Evolutionary conservation across 2,113 vertebrate genomes (phyloP), one percentile per base, ranked within the genome.

Genomic region (Circaetus cinerascens): DNA sequence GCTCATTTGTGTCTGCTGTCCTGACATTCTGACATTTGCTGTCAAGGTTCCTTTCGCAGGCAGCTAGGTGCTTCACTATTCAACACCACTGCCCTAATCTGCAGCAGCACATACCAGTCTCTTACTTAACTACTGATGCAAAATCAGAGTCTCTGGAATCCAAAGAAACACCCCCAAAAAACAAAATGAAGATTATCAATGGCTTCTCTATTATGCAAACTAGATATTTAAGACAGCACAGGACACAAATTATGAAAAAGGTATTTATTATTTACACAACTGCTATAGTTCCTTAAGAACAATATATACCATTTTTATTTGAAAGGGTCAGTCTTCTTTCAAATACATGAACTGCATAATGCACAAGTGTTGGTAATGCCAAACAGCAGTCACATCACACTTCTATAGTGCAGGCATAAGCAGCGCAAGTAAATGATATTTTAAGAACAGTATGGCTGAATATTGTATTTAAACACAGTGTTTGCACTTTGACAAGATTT

Each of bases 231-330:
- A 84, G 57, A 82, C 57, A 97, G 80, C 50, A 94, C 10, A 95
- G 25, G 80, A 92, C 82, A 90, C 60, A 59, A 21, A 30, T 94
- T 98, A 98, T 96, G 97, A 98, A 98, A 97, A 98, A 98, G 95
- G 97, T 97, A 98, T 98, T 98, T 98, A 98, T 98, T 98, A 98
- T 98, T 98, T 98, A 98, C 98, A 98, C 96, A 98, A 97, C 98
- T 98, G 98, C 98, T 98, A 98, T 96, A 98, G 97, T 98, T 98
- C 98, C 93, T 56, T 98, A 98, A 98, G 98, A 98, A 98, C 98
- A 98, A 98, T 98, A 98, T 97, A 98, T 97, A 97, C 97, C 96
- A 95, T 95, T 94, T 98, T 98, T 97, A 97, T 98, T 97, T 98
- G 97, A 98, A 98, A 98, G 98, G 96, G 95, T 94, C 92, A 91